Base-by-base conservation (phyloP, 2,797 vertebrate species). In the Lacerta viridis region DNA sequence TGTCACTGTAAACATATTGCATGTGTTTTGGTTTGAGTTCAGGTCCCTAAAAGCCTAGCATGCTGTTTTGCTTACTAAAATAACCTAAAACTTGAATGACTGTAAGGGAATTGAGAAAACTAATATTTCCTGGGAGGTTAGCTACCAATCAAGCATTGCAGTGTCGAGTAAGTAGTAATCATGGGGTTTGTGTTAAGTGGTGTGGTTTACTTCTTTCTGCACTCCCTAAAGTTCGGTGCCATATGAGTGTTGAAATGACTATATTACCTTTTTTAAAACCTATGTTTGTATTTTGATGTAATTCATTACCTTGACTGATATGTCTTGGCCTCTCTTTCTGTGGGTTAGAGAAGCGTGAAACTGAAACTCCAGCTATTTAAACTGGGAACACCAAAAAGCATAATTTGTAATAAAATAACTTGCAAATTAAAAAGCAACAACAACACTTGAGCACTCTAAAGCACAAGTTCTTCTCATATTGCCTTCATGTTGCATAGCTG, bases 31-130 rank as follows among this genome's bases (percentile, higher is more conserved):
- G 29, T 81, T 69, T 82, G 79, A 59, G 33, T 50, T 43, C 50
- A 55, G 59, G 79, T 55, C 61, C 71, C 77, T 43, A 79, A 79
- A 79, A 78, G 39, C 15, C 82, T 36, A 43, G 20, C 55, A 85
- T 71, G 68, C 50, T 79, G 55, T 71, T 88, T 79, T 76, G 59
- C 77, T 89, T 81, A 69, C 41, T 86, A 41, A 85, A 76, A 43
- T 46, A 61, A 85, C 27, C 41, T 55, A 59, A 85, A 86, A 41
- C 78, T 81, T 77, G 83, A 81, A 68, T 59, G 84, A 69, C 59
- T 41, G 11, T 46, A 80, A 76, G 20, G 20, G 41, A 66, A 36
- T 27, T 64, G 68, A 69, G 41, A 27, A 29, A 41, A 36, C 29
- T 29, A 66, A n/a, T 66, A 43, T 82, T 41, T 59, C 86, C 80